Evolutionary conservation across 2,888 invertebrate genomes (phyloP).

Genomic region (Oscheius sp.): DNA sequence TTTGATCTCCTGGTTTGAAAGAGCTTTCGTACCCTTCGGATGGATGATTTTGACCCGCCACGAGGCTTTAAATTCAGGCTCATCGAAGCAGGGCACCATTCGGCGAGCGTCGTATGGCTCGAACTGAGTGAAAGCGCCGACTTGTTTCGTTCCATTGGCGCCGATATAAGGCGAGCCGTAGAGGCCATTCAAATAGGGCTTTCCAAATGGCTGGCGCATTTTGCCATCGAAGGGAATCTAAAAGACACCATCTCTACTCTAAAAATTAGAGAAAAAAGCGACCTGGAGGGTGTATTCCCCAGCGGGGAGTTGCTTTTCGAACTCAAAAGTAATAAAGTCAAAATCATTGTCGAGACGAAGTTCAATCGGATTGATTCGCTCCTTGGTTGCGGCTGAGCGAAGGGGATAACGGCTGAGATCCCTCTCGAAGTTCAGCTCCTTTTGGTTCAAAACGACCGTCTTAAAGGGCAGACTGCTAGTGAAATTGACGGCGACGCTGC

Average conservation of each 20-base stretch:
- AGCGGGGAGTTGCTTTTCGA: neutral
- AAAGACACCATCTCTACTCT: neutral
- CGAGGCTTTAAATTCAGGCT: neutral
- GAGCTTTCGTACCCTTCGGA: neutral
- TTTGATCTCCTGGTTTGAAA: slow-evolving; percentile 74
- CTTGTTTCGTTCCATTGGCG: slow-evolving; percentile 20
- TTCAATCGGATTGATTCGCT: neutral
- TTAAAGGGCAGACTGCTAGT: neutral
- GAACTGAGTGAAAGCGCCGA: slow-evolving; percentile 28
- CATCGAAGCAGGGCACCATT: neutral
- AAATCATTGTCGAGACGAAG: neutral
- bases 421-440: neutral
- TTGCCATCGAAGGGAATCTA: slow-evolving; percentile 51
- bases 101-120: neutral
- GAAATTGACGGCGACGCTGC: slow-evolving; percentile 27
- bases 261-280: neutral
- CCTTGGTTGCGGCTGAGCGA: neutral
- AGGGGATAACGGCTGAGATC: no score
- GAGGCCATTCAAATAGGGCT: slow-evolving; percentile 43
- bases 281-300: neutral
- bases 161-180: slow-evolving; percentile 48
- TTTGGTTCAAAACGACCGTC: neutral
- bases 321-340: neutral
- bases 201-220: slow-evolving; percentile 33
- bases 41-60: neutral